Base-by-base conservation (phyloP, 2,113 vertebrate genomes). In the Anguilla rostrata region DNA sequence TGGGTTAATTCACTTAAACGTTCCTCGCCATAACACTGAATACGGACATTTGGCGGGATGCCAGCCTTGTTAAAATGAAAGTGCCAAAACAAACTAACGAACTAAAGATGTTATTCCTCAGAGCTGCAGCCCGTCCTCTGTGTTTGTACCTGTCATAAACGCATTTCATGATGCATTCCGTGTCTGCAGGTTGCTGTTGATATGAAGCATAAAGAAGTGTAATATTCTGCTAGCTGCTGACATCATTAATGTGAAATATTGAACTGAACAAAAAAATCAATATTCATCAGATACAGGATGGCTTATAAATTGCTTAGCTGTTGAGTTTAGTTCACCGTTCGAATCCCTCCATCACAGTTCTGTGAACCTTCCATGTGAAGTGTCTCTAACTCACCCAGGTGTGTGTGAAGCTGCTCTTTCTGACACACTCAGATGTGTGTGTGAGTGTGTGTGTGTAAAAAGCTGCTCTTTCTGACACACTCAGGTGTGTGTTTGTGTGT, bases 1-100 rank as follows among this genome's bases (percentile, higher is more conserved):
- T 39, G 43, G 22, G 18, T 57, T 79, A 79, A 85, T 85, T 79
- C 9, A 43, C 40, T 80, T 79, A 85, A 83, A 39, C 75, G 20
- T 75, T 79, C 84, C 75, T 34, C 49, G 71, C 84, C 75, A 85
- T 49, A 79, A 22, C n/a, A 57, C 84, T n/a, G 78, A 49, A 79
- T 79, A 79, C 66, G 80, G 46, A 63, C 49, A 57, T 78, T 86
- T 53, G 78, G 85, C 63, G 39, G 78, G 75, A 18, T 39, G 43
- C 84, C 56, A n/a, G 39, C 78, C 85, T 81, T n/a, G 85, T 86
- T 86, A 81, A 86, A 86, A 81, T n/a, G 34, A 79, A 86, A 43
- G 84, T 57, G 78, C 85, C 60, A 81, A 86, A 81, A 63, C 53
- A 20, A 86, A 56, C 39, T 81, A 86, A 86, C 80, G 79, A 86